These are phyloP conservation scores for Xanthia icteritia DNA, from an alignment of 2,888 invertebrate genomes.

Conservation along the genomic window DNA sequence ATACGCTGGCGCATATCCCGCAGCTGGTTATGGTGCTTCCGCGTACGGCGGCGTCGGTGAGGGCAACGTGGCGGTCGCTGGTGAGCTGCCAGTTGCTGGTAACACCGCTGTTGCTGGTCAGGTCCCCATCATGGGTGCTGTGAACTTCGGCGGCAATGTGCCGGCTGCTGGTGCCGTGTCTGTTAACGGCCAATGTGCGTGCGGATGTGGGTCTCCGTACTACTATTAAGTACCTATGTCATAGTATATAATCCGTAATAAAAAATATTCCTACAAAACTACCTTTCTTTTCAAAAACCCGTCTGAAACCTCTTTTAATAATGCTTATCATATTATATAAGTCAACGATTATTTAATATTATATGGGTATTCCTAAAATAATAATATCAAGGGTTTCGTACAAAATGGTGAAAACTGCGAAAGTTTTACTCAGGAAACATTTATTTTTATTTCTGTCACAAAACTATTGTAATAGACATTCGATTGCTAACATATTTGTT, in stretches of 20 bases:
- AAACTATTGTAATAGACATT: neutral
- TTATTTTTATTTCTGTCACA: neutral
- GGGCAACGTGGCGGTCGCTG: slow-evolving; percentile 9
- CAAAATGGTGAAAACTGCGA: neutral
- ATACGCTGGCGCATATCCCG: neutral
- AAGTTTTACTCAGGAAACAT: neutral
- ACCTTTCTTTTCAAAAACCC: neutral
- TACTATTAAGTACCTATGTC: slow-evolving; percentile 12
- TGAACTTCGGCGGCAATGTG: slow-evolving; percentile 66
- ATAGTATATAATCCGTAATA: neutral
- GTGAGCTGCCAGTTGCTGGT: slow-evolving; percentile 6
- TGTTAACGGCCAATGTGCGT: slow-evolving; percentile 64
- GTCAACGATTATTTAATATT: neutral
- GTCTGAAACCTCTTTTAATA: no score
- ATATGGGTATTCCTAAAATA: neutral
- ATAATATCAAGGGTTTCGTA: neutral
- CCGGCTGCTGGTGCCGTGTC: slow-evolving; percentile 68
- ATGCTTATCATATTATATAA: neutral
- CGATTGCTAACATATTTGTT: no score
- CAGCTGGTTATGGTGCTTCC: neutral
- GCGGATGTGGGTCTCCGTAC: slow-evolving; percentile 38
- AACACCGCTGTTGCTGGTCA: slow-evolving; percentile 1
- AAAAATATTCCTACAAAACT: neutral
- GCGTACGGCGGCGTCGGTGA: neutral
- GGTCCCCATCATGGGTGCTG: slow-evolving; percentile 27